A percentile compares a stretch with the other conserved stretches of the same genome.
These are phyloP conservation scores for rabbit (Oryctolagus cuniculus) DNA, from an alignment of 2,113 vertebrate genomes.

Conservation along the genomic window mOryCun1.1 NC_091440.1:13915001-13915500, in stretches of 20 bases:
- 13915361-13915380: background rate
- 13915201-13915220: background rate
- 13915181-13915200: background rate
- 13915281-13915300: background rate
- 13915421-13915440: background rate
- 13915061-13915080: background rate
- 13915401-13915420: background rate
- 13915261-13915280: background rate
- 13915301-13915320: conserved; percentile 17
- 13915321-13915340: background rate
- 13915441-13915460: background rate
- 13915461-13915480: background rate
- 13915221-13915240: background rate
- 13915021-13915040: background rate
- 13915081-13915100: background rate
- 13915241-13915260: background rate
- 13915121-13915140: background rate
- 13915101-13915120: background rate
- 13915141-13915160: background rate
- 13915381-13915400: background rate
- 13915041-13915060: background rate
- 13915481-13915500: background rate
- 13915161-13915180: background rate
- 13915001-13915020: background rate
- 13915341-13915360: conserved; percentile 25